Percentiles rank a stretch among this genome's conserved stretches.
Evolutionary conservation across 2,797 vertebrate species (phyloP).

Genomic region (Gambelia wislizenii): DNA sequence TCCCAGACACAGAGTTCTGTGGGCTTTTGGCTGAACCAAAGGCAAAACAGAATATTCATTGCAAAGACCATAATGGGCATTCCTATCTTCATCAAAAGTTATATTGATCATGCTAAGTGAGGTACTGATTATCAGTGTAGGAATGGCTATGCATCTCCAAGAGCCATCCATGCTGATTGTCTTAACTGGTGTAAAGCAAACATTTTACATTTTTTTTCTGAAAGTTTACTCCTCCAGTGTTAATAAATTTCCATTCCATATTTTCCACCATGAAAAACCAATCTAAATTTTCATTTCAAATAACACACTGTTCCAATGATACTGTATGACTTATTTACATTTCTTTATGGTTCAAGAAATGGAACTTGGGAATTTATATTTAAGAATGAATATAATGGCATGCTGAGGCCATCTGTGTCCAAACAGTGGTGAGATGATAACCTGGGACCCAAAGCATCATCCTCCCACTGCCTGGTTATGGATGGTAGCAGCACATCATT

Average conservation of each 20-base stretch:
- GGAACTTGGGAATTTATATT: not conserved
- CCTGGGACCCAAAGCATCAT: not conserved
- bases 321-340: not conserved
- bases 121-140: not conserved
- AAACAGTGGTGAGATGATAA: not conserved
- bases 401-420: not conserved
- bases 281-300: slow-evolving; percentile 6
- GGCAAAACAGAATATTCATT: not conserved
- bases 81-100: not conserved
- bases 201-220: not conserved
- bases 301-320: slow-evolving; percentile 6
- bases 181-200: no score
- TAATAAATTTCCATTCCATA: slow-evolving; percentile 2
- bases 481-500: not conserved
- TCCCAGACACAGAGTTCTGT: no score
- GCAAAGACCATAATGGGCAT: not conserved
- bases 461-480: not conserved
- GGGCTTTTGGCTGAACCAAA: not conserved
- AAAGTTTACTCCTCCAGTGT: not conserved
- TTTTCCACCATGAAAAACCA: fast-evolving
- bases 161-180: no score
- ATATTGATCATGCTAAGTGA: not conserved
- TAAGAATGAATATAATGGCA: not conserved
- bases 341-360: not conserved
- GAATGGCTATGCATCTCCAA: not conserved